Conservation (phyloP, 2,797 vertebrate species). For the Alectoris magna region DNA sequence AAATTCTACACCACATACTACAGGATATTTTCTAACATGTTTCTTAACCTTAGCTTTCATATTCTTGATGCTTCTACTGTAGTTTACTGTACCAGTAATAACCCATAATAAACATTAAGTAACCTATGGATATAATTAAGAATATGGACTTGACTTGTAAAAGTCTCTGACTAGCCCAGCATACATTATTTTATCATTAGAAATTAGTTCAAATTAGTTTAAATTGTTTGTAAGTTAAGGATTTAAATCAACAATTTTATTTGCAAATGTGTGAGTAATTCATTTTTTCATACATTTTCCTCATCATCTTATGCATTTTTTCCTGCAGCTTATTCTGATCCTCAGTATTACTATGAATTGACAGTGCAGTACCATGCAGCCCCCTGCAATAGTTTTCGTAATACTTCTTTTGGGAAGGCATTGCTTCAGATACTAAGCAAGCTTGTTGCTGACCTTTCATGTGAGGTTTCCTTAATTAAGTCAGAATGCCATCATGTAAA, state of each 20-base stretch:
- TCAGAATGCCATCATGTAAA: conserved; percentile 72
- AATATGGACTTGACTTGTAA: background rate
- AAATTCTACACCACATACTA: background rate
- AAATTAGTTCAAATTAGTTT: background rate
- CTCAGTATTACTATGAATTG: conserved; percentile 59
- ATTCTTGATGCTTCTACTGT: background rate
- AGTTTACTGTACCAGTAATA: background rate
- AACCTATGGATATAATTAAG: background rate
- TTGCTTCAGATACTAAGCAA: conserved; percentile 65
- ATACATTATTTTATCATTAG: background rate
- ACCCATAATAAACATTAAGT: background rate
- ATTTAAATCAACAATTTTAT: background rate
- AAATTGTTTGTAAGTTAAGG: background rate
- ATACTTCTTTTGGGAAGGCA: conserved; percentile 65
- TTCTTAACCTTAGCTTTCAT: background rate
- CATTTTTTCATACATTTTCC: background rate
- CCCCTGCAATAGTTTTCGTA: conserved; percentile 57
- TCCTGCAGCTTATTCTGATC: conserved; percentile 59
- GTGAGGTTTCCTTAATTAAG: conserved; percentile 59
- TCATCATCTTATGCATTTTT: background rate
- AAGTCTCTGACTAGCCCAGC: background rate
- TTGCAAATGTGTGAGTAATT: background rate
- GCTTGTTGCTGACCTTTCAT: conserved; percentile 60
- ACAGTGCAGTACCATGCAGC: conserved; percentile 58
- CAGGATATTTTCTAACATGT: background rate